These are phyloP conservation scores for Sinopyrophorus schimmeli DNA, from an alignment of 2,888 invertebrate species.

Conservation along the genomic window DNA sequence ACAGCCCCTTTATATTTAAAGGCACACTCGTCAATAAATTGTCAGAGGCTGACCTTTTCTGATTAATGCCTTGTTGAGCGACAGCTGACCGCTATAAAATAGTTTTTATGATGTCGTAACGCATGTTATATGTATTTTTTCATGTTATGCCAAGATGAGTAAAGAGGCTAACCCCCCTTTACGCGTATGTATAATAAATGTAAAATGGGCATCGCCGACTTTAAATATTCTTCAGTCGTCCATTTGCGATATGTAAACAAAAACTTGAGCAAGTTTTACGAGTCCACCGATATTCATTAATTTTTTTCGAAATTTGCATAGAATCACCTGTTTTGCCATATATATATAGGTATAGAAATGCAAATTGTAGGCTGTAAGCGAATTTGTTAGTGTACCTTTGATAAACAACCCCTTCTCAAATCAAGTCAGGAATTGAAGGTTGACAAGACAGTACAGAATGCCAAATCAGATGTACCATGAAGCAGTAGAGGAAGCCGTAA, in stretches of 20 bases:
- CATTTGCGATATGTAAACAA: slow-evolving; percentile 7
- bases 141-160: slow-evolving; percentile 23
- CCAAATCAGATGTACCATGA: slow-evolving; percentile 10
- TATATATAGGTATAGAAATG: too few species aligned
- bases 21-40: slow-evolving; percentile 35
- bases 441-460: slow-evolving; percentile 22
- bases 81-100: slow-evolving; percentile 51
- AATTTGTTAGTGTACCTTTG: too few species aligned
- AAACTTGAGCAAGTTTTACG: too few species aligned
- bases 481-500: slow-evolving; percentile 8
- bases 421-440: slow-evolving; percentile 12
- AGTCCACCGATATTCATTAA: too few species aligned
- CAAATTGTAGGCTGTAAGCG: too few species aligned
- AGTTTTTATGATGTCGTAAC: slow-evolving; percentile 47
- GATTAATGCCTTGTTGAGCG: slow-evolving; percentile 50
- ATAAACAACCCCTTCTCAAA: slow-evolving; percentile 16
- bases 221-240: background rate
- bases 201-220: slow-evolving; percentile 4
- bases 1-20: slow-evolving; percentile 34
- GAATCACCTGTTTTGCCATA: too few species aligned
- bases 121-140: slow-evolving; percentile 43
- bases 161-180: slow-evolving; percentile 17
- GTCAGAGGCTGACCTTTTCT: slow-evolving; percentile 44
- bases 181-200: slow-evolving; percentile 18
- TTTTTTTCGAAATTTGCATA: too few species aligned